Evolutionary conservation across 1,140 invertebrate genomes (phyloP), one percentile per base, ranked within the genome.

Genomic region (Bilobella aurantiaca): DNA sequence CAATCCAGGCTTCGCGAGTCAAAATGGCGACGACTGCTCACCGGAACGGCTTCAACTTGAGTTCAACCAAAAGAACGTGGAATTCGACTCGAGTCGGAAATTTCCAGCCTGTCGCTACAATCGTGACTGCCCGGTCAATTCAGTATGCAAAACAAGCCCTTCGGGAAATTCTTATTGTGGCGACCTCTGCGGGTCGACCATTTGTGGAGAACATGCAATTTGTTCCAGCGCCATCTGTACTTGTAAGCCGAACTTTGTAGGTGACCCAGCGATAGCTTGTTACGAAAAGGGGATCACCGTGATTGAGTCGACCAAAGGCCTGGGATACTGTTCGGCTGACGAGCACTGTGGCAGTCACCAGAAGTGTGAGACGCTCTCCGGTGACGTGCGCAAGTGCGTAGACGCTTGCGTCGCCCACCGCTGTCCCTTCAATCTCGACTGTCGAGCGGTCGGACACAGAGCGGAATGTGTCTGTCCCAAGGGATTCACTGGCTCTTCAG

Each of bases 191-290:
- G 75, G 68, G 49, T 71, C 62, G 0, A 87, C 88, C 12, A 83
- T 89, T 64, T 91, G 89, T 76, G 88, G 88, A 2, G 77, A 82
- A 32, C 85, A 87, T 74, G 85, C 88, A 1, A 83, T 89, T 69
- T 92, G 90, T 74, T 79, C 81, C 58, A 84, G 89, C 1, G 83
- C 86, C 16, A 86, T 86, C 70, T 88, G 90, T 74, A 83, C 0
- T 29, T 27, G 8, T 21, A 37, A 23, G 23, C 57, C 81, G 65
- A 87, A 86, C 42, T 85, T 84, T 46, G 82, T 83, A 47, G 89
- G 89, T 3, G 87, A 92, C 83, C 87, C 88, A 1, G 83, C 76
- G 82, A 1, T 79, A 82, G 49, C 88, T 88, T 28, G 89, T 83
- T 75, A 84, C 83, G 61, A 66, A 42, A 31, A 31, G 30, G 62